Conservation (phyloP, 2,888 invertebrate genomes). For the Zootermopsis nevadensis region DNA sequence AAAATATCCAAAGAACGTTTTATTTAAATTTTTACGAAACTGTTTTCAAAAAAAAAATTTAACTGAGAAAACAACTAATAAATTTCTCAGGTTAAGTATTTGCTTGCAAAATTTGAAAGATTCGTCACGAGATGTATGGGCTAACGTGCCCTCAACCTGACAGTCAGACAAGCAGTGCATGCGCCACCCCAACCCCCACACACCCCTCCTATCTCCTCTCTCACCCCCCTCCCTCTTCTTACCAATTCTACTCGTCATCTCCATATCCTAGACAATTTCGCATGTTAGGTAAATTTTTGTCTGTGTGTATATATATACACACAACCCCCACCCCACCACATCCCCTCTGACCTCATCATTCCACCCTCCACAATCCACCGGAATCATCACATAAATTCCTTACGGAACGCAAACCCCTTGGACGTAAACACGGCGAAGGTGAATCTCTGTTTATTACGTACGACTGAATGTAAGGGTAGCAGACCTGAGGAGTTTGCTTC, state of each 20-base stretch:
- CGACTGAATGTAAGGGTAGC: background rate
- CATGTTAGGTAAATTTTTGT: constrained; percentile 21
- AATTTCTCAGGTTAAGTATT: background rate
- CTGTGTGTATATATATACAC: background rate
- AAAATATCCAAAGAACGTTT: too few species aligned
- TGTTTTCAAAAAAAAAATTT: too few species aligned
- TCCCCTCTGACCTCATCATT: background rate
- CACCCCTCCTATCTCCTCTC: background rate
- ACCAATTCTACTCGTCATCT: background rate
- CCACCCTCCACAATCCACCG: background rate
- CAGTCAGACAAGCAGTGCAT: background rate
- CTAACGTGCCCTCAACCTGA: background rate
- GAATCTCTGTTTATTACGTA: background rate
- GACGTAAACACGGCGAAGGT: background rate
- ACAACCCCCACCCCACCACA: background rate
- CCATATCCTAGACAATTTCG: background rate
- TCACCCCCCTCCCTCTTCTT: background rate
- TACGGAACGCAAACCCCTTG: too few species aligned
- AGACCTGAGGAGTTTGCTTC: background rate
- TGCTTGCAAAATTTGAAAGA: background rate
- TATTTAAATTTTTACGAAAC: too few species aligned
- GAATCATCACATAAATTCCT: too few species aligned
- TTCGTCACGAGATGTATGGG: constrained; percentile 2
- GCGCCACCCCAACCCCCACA: background rate
- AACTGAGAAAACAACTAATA: too few species aligned